Base-by-base conservation (phyloP, 1,140 invertebrate genomes). In the Drosophila prosaltans region DNA sequence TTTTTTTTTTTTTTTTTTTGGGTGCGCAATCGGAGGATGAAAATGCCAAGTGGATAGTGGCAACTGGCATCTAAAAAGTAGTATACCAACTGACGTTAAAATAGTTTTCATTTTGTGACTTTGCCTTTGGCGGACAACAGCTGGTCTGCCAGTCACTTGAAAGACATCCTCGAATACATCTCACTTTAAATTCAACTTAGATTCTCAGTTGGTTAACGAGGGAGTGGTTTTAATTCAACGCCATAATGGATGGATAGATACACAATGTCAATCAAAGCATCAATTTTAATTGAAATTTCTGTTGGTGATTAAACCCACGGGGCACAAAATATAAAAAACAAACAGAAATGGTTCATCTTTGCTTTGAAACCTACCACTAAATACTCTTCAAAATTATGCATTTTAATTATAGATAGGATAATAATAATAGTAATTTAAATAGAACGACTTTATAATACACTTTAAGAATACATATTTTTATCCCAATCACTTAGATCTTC, bases 211-310 rank as follows among this genome's bases (percentile, higher is more conserved):
- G 4, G 28, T 30, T 30, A 16, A 16, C 16, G 16, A 16, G 16
- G 16, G 16, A 16, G 16, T 16, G 16, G 16, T 16, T 16, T 16
- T 16, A 16, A 16, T 16, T 16, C 16, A 16, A 16, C 16, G 16
- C 16, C 16, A 16, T 16, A 16, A 16, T 16, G 16, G 16, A 16
- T 16, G 16, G 16, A 16, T 16, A 16, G 16, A 16, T 16, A 16
- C 16, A 16, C 16, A 16, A 55, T 43, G 55, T 67, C 26, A 70
- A 54, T 32, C 48, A 28, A 63, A 65, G 55, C 60, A 61, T 60
- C 63, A 51, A 71, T 61, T 81, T 81, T 81, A 80, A 80, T 81
- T 84, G 62, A 81, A 81, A 81, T 81, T 79, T 63, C 60, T 45
- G 48, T 59, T 54, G 63, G 30, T 51, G 28, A 64, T 28, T 57